Evolutionary conservation across 2,888 invertebrate genomes (phyloP).

Genomic region (Pseudoips prasinana): DNA sequence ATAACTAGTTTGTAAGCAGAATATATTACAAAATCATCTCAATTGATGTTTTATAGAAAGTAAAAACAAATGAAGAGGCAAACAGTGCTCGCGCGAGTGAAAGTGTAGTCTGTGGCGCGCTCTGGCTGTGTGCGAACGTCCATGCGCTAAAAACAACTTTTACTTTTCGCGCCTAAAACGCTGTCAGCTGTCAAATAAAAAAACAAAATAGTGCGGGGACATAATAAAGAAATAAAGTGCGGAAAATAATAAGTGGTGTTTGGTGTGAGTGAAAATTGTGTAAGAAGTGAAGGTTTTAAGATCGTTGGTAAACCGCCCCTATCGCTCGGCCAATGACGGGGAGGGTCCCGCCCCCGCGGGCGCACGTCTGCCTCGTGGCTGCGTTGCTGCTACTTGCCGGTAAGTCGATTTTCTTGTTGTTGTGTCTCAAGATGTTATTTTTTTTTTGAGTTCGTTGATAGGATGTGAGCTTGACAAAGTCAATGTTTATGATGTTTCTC

Average conservation of each 20-base stretch:
- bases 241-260: constrained; percentile 9
- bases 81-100: constrained; percentile 44
- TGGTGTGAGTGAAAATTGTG: constrained; percentile 24
- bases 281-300: constrained; percentile 48
- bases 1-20: constrained; percentile 33
- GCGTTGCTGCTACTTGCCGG: constrained; percentile 56
- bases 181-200: constrained; percentile 12
- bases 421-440: constrained; percentile 3
- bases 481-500: too few species aligned
- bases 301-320: constrained; percentile 58
- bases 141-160: constrained; percentile 28
- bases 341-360: constrained; percentile 68
- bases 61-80: constrained; percentile 44
- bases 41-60: constrained; percentile 41
- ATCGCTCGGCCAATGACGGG: constrained; percentile 69
- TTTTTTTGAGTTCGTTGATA: too few species aligned
- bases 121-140: constrained; percentile 42
- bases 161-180: constrained; percentile 25
- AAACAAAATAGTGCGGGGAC: not conserved
- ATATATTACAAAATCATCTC: constrained; percentile 17
- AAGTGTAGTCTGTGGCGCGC: constrained; percentile 56
- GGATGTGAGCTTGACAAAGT: too few species aligned
- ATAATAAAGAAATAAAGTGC: too few species aligned
- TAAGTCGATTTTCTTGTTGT: constrained; percentile 54
- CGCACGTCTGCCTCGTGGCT: constrained; percentile 45